Base-by-base conservation (phyloP, 2,113 vertebrate species). In the Cephalopterus ornatus region DNA sequence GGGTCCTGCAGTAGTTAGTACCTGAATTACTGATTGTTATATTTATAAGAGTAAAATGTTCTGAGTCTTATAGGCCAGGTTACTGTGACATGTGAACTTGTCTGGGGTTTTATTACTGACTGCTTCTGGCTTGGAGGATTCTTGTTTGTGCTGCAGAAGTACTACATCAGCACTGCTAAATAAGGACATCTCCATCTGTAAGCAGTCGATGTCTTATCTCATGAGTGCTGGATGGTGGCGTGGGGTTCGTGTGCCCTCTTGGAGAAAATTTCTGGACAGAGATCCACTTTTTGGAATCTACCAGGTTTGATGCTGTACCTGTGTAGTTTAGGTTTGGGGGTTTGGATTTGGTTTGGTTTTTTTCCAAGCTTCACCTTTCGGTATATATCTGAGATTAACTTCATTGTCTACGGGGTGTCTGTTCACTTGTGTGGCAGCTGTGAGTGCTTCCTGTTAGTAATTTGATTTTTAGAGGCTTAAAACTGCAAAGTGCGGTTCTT, bases 371-470 rank as follows among this genome's bases (percentile, higher is more conserved):
- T 94, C 76, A 61, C 35, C 20, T 85, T 87, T 81, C 84, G 65
- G 17, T 70, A 27, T 56, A 4, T 75, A 53, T 39, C 13, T 65
- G 63, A 53, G 85, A 75, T 77, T 91, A 88, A 63, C n/a, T 71
- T 47, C 53, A 58, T 83, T 92, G 75, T 96, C 91, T 97, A 28
- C 89, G 94, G 92, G 67, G 46, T 96, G 94, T 97, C 95, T 89
- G 14, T 91, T 95, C 67, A 89, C 50, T 95, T 88, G 70, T 89
- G 93, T 94, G 97, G 95, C 97, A 97, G 97, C 96, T 96, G 78
- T 62, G 73, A 50, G 70, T 78, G 71, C 53, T 76, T 94, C 41
- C 81, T 88, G 46, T 89, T 91, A 95, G 75, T 71, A 70, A 92
- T 50, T 58, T 70, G 82, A 39, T 89, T 94, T 86, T 88, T 80